Conservation (phyloP, 2,797 vertebrate species). For the Lepus oiostolus region DNA sequence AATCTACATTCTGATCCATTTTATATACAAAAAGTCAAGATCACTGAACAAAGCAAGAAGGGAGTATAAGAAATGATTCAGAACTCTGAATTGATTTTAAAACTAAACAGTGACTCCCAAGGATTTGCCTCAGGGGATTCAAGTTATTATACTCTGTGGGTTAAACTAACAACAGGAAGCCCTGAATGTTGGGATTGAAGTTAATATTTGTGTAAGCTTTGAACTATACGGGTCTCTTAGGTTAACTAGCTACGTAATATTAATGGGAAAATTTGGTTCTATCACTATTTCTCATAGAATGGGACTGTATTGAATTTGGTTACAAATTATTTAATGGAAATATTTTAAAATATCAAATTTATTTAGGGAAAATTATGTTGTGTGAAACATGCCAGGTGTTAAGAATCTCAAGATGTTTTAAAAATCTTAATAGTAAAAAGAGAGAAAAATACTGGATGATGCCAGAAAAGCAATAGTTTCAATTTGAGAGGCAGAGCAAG, state of each 20-base stretch:
- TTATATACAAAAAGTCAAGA: neutral
- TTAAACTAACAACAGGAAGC: constrained; percentile 67
- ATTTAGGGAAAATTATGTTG: neutral
- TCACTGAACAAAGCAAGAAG: neutral
- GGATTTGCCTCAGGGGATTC: constrained; percentile 52
- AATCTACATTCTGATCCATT: constrained; percentile 10
- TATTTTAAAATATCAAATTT: constrained; percentile 19
- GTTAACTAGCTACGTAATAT: constrained; percentile 64
- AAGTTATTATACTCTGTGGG: constrained; percentile 39
- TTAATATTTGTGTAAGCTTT: constrained; percentile 78
- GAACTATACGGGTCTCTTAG: constrained; percentile 53
- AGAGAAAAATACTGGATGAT: neutral
- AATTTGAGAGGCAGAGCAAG: neutral
- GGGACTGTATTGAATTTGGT: constrained; percentile 9
- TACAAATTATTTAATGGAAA: constrained; percentile 28
- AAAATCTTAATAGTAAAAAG: neutral
- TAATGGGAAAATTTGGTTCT: constrained; percentile 62
- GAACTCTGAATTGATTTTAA: neutral
- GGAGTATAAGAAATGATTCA: constrained; percentile 36
- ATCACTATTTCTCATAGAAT: constrained; percentile 60
- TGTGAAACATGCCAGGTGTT: neutral
- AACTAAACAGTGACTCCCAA: neutral
- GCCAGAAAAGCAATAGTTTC: neutral
- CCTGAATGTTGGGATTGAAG: constrained; percentile 33
- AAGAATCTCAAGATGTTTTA: neutral